Evolutionary conservation across 53 echinoderm and acorn worm species (phyloP), one percentile per base, ranked within the genome.

Genomic region (Holothuria leucospilota): DNA sequence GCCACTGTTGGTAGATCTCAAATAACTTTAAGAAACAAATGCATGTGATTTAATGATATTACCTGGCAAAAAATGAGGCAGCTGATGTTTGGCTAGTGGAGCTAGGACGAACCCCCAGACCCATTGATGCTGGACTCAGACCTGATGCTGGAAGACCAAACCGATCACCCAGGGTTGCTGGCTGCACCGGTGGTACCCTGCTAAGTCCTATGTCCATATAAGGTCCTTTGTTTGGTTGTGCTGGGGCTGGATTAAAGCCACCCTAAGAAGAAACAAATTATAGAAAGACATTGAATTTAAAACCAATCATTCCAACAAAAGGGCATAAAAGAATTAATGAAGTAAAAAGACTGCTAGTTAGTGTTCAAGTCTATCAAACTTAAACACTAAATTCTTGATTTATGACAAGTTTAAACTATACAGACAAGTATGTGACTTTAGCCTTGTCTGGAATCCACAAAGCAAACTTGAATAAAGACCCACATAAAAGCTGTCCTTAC

Each of bases 51-150:
- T 5, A 4, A 40, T 46, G 46, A 46, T 46, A 34, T 86, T 81
- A 96, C 97, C 97, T 94, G 68, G 94, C 97, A 91, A 96, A 96
- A 90, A 96, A 96, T 2, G 97, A 96, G 27, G 96, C 96, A 15
- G 97, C 94, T 18, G 97, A 91, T 20, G 97, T 93, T 24, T 94
- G 90, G 8, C 89, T 87, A 3, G 40, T 27, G 11, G 83, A 46
- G 67, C 24, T 67, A 66, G 84, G 84, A 20, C 84, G 84, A 14
- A 83, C 84, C 18, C 84, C 84, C 13, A 83, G 84, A 21, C 84
- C 84, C 84, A 83, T 64, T 12, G 84, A 83, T 2, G 84, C 84
- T 14, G 84, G 84, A 41, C 84, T 83, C 65, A 83, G 65, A 24
- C 84, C 84, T 18, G 84, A 64, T 64, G 84, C 66, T 16, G 65